These are phyloP conservation scores for Hippopotamus amphibius DNA, from an alignment of 2,113 vertebrate species.

Conservation along the genomic window DNA sequence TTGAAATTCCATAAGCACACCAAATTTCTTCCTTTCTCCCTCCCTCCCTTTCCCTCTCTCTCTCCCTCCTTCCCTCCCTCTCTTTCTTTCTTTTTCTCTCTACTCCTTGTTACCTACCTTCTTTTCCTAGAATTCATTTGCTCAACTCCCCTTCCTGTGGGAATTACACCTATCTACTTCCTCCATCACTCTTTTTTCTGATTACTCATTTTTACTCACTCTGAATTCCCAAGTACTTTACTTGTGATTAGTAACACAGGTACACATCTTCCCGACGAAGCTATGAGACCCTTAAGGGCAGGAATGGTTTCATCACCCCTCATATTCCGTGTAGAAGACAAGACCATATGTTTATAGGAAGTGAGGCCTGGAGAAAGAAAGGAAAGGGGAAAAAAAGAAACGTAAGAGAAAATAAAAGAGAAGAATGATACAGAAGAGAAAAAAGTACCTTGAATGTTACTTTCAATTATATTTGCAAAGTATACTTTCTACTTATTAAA, in stretches of 20 bases:
- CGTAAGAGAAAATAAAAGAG: constrained; percentile 5
- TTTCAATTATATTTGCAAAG: neutral
- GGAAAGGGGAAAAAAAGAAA: neutral
- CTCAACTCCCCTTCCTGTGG: neutral
- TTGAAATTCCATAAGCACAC: constrained; percentile 22
- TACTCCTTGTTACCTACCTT: neutral
- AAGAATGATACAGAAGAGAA: neutral
- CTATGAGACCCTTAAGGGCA: neutral
- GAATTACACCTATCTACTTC: neutral
- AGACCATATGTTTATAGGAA: neutral
- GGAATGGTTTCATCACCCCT: constrained; percentile 15
- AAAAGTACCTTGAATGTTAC: neutral
- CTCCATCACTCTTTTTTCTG: neutral
- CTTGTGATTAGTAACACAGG: constrained; percentile 15
- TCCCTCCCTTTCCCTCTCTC: neutral
- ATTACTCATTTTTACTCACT: constrained; percentile 56
- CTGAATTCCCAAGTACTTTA: constrained; percentile 10
- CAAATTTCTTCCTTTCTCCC: neutral
- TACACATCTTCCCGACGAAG: neutral
- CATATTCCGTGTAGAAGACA: neutral
- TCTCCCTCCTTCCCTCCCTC: neutral
- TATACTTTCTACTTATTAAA: constrained; percentile 26
- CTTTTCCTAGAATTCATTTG: neutral
- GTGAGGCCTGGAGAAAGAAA: neutral
- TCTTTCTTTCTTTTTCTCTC: neutral